Evolutionary conservation across 2,888 invertebrate genomes (phyloP).

Genomic region (Polydrusus tereticollis): DNA sequence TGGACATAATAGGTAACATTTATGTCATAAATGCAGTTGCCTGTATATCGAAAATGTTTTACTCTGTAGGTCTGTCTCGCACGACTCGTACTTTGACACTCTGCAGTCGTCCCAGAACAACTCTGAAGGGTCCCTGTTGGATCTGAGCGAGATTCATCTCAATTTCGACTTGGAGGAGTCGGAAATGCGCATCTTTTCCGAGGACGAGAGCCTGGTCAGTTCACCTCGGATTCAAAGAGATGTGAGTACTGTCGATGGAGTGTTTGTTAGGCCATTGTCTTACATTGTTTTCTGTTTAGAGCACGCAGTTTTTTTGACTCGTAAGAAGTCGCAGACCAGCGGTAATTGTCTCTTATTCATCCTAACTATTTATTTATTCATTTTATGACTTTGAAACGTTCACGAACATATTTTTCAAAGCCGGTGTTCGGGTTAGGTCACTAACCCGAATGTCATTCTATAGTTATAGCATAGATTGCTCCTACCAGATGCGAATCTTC

Average conservation of each 20-base stretch:
- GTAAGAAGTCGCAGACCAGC: slow-evolving; percentile 16
- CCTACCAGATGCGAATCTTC: no score
- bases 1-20: slow-evolving; percentile 69
- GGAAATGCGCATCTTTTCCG: slow-evolving; percentile 90
- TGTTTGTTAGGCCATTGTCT: not conserved
- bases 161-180: slow-evolving; percentile 88
- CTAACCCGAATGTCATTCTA: no score
- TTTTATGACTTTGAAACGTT: no score
- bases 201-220: slow-evolving; percentile 80
- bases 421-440: no score
- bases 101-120: slow-evolving; percentile 72
- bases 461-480: no score
- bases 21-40: not conserved
- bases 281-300: slow-evolving; percentile 25
- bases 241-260: slow-evolving; percentile 55
- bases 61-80: slow-evolving; percentile 80
- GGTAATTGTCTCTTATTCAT: slow-evolving; percentile 26
- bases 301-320: slow-evolving; percentile 37
- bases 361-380: slow-evolving; percentile 19
- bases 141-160: slow-evolving; percentile 86
- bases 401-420: no score
- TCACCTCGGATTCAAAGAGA: slow-evolving; percentile 70
- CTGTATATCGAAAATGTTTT: not conserved
- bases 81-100: slow-evolving; percentile 94
- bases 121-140: slow-evolving; percentile 69